Evolutionary conservation across 2,888 invertebrate species (phyloP).

Genomic region (Hypselothyrea guttata): DNA sequence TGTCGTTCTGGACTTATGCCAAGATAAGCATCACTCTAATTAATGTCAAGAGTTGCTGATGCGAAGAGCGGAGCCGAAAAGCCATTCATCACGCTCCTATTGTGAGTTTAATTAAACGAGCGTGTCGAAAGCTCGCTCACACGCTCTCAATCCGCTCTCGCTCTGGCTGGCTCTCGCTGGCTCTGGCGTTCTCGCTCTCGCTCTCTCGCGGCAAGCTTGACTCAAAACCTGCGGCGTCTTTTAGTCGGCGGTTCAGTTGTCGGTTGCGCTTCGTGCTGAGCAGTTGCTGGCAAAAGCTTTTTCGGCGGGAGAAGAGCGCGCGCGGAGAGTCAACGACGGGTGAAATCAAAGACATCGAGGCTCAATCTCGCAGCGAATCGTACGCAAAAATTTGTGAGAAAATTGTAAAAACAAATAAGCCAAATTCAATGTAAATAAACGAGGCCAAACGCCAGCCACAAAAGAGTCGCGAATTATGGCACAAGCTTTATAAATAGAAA

Average conservation of each 20-base stretch:
- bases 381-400: slow-evolving; percentile 30
- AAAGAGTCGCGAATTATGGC: slow-evolving; percentile 67
- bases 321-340: slow-evolving; percentile 49
- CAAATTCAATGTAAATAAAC: slow-evolving; percentile 52
- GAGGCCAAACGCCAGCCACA: slow-evolving; percentile 52
- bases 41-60: slow-evolving; percentile 43
- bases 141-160: not conserved
- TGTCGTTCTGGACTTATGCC: slow-evolving; percentile 8
- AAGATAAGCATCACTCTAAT: slow-evolving; percentile 52
- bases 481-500: slow-evolving; percentile 54
- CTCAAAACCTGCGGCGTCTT: slow-evolving; percentile 60
- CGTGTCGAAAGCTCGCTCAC: slow-evolving; percentile 27
- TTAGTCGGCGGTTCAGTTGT: slow-evolving; percentile 40
- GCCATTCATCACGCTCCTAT: slow-evolving; percentile 38
- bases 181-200: slow-evolving; percentile 7
- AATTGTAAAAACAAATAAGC: slow-evolving; percentile 38
- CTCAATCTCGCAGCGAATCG: slow-evolving; percentile 30
- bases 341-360: slow-evolving; percentile 61
- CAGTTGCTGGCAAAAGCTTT: slow-evolving; percentile 40
- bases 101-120: slow-evolving; percentile 43
- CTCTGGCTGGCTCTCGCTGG: not conserved
- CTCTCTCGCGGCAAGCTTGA: slow-evolving; percentile 50
- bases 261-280: slow-evolving; percentile 47
- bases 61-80: slow-evolving; percentile 23
- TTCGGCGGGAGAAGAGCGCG: slow-evolving; percentile 21